Evolutionary conservation across 1,140 invertebrate genomes (phyloP), one percentile per base, ranked within the genome.

Genomic region (Pissodes strobi): DNA sequence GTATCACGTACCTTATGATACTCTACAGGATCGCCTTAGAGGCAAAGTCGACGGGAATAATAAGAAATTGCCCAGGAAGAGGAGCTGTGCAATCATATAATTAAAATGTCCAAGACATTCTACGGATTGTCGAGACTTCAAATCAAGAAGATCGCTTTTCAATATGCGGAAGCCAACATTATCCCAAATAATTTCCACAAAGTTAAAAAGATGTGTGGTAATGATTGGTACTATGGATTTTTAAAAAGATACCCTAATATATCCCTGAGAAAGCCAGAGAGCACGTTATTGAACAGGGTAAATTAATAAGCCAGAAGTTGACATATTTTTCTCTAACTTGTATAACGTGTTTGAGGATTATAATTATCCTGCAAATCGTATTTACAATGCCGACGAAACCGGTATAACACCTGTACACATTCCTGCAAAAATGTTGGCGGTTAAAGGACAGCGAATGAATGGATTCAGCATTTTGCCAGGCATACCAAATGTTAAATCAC

Each of bases 391-490:
- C n/a, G n/a, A n/a, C n/a, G n/a, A n/a, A n/a, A n/a, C n/a, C 21
- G 52, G 52, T 25, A 52, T 52, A 52, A 52, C 49, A n/a, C 21
- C 49, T 23, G 49, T n/a, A n/a, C n/a, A n/a, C n/a, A n/a, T n/a
- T n/a, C n/a, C n/a, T n/a, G n/a, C n/a, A n/a, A n/a, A n/a, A 55
- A 52, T 68, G 8, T 12, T 70, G 25, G 62, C 27, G 12, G 19
- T n/a, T n/a, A 76, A 75, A 69, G 72, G 72, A 21, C 71, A 73
- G 38, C 69, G 73, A 25, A n/a, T n/a, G n/a, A n/a, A n/a, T n/a
- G n/a, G n/a, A n/a, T n/a, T n/a, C n/a, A n/a, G n/a, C n/a, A n/a
- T n/a, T n/a, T n/a, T n/a, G n/a, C n/a, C n/a, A n/a, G n/a, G n/a
- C n/a, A n/a, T n/a, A n/a, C n/a, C n/a, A n/a, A n/a, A n/a, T n/a